phyloP scores from a whole-genome alignment of 2,888 invertebrate species.

The Metopia argyrocephala region DNA sequence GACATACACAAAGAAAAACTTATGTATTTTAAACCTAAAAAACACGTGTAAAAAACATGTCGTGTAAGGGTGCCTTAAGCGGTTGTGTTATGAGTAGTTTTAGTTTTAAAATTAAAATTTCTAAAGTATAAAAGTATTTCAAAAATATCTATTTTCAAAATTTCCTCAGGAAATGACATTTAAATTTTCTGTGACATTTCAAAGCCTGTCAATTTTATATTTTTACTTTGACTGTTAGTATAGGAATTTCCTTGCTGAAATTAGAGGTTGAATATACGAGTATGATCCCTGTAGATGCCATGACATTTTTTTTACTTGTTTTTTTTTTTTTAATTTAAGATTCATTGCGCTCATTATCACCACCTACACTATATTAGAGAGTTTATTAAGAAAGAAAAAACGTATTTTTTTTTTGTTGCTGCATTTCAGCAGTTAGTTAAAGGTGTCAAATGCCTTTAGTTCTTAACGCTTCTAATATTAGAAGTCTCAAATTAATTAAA shows the following conservation, averaged over 20 bases:
- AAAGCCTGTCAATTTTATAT: constrained; percentile 14
- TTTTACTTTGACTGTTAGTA: not conserved
- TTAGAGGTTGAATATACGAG: not conserved
- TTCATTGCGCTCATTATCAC: not conserved
- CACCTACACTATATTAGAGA: not conserved
- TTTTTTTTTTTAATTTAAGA: constrained; percentile 2
- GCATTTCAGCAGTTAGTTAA: constrained; percentile 47
- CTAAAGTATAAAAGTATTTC: not conserved
- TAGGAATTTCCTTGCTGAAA: constrained; percentile 21
- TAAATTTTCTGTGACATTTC: not conserved
- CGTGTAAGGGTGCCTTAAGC: no score
- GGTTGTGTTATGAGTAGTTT: not conserved
- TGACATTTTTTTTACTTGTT: constrained; percentile 18
- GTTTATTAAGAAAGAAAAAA: not conserved
- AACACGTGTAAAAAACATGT: no score
- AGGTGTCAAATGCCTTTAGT: constrained; percentile 61
- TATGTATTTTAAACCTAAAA: no score
- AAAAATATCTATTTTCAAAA: not conserved
- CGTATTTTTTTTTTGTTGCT: not conserved
- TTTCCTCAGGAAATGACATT: not conserved
- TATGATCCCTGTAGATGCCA: constrained; percentile 16
- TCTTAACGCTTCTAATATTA: constrained; percentile 48
- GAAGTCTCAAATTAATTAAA: constrained; percentile 64
- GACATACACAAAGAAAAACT: no score
- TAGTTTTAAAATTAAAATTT: not conserved